Evolutionary conservation across 2,797 vertebrate genomes (phyloP).

Genomic region (Lepilemur septentrionalis): DNA sequence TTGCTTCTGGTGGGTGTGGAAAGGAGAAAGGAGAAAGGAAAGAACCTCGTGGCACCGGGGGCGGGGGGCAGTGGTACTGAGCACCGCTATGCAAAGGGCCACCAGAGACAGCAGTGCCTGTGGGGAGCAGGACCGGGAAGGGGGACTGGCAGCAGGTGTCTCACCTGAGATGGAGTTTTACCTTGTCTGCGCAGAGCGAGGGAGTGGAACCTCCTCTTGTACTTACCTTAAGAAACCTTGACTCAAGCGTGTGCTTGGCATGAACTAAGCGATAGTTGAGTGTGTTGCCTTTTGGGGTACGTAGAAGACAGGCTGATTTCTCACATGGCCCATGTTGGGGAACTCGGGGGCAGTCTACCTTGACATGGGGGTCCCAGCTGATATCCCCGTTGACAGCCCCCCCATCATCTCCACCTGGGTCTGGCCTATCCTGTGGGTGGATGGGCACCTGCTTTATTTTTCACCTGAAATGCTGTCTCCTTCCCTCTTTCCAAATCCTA

Average conservation of each 20-base stretch:
- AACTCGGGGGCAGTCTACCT: not conserved
- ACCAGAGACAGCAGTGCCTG: not conserved
- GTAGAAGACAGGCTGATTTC: not conserved
- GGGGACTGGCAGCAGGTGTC: not conserved
- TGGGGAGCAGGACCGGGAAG: not conserved
- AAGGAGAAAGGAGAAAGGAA: not conserved
- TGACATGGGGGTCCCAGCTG: too few relatives aligned
- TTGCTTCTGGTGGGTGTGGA: not conserved
- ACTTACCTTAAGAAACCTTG: not conserved
- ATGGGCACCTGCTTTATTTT: not conserved
- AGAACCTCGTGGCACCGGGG: fast-evolving
- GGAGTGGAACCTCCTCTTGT: fast-evolving
- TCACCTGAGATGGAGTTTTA: not conserved
- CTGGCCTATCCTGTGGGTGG: too few relatives aligned
- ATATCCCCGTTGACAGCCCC: fast-evolving
- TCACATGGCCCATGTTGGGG: not conserved
- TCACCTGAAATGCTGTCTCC: not conserved
- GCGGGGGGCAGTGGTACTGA: not conserved
- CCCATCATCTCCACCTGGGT: not conserved
- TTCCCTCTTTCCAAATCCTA: not conserved
- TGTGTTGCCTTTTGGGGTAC: not conserved
- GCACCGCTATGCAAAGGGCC: fast-evolving
- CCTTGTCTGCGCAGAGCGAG: not conserved
- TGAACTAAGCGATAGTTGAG: not conserved
- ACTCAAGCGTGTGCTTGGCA: fast-evolving